Base-by-base conservation (phyloP, 2,797 vertebrate genomes). In the Coilia nasus region DNA sequence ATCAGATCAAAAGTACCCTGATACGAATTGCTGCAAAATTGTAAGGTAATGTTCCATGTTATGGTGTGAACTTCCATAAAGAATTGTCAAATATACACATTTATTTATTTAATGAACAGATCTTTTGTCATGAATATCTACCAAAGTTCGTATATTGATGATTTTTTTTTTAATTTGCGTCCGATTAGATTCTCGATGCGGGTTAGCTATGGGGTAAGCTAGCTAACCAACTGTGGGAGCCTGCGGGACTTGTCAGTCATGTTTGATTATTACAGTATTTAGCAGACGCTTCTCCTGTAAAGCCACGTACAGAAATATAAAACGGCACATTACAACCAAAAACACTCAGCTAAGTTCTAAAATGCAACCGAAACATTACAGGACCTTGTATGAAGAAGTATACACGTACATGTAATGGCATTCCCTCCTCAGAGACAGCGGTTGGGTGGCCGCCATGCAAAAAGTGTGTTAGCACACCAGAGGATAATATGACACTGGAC, bases 201-300 rank as follows among this genome's bases (percentile, higher is more conserved):
- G 71, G 31, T 78, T 78, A 78, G 71, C 71, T 14, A 54, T 54
- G 50, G 50, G 50, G 50, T 78, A 54, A 54, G 50, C 50, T 54
- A 78, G 35, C 35, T 78, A 78, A 19, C 35, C 12, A 71, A 25
- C 62, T 67, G 62, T 54, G 10, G 0, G 14, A 35, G 28, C 64
- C 23, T 78, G 71, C 9, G 17, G 35, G 17, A 44, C 17, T 78
- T 75, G 14, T 41, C 71, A 78, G 31, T 15, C 6, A n/a, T n/a
- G n/a, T n/a, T n/a, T n/a, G 5, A 41, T 41, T 41, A 5, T 41
- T 41, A 2, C 5, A 41, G 35, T 5, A 2, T 41, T 41, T 41
- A 41, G 35, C 35, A 41, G 35, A 41, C 35, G 5, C 5, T 41
- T 41, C 2, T 41, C 35, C 35, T 41, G 2, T 41, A 41, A 41